phyloP scores from a whole-genome alignment of 2,797 vertebrate genomes.

The Chanos chanos region DNA sequence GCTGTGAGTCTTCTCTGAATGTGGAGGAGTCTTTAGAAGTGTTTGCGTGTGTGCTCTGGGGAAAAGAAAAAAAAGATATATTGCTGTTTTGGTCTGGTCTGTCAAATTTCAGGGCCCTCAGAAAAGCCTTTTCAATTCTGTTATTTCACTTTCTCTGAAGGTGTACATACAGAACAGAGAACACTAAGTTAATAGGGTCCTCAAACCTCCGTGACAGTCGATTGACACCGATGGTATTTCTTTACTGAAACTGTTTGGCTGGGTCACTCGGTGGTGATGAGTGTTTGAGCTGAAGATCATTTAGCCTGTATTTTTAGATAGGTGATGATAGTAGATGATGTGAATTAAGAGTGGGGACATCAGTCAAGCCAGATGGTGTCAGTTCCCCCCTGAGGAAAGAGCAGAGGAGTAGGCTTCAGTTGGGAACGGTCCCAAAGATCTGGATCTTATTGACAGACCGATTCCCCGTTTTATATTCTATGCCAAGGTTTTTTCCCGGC shows the following conservation, averaged over 20 bases:
- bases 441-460: slow-evolving; percentile 16
- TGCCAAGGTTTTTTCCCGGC: no score
- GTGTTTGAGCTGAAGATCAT: neutral
- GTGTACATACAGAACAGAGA: no score
- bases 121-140: no score
- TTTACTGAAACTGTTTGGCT: neutral
- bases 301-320: slow-evolving; percentile 27
- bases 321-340: slow-evolving; percentile 28
- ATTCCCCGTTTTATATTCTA: no score
- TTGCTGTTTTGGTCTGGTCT: no score
- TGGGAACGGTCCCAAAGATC: neutral
- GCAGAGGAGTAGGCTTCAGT: no score
- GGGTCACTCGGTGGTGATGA: neutral
- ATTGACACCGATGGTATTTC: neutral
- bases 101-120: no score
- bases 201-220: neutral
- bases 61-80: no score
- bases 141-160: no score
- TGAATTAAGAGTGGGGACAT: neutral
- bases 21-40: neutral
- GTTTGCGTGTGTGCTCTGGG: neutral
- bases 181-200: no score
- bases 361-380: neutral
- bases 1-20: neutral
- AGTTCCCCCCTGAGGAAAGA: neutral